A percentile compares a stretch with the other conserved stretches of the same genome.
Conservation (phyloP, 2,113 vertebrate species). For the Labeo catla region DNA sequence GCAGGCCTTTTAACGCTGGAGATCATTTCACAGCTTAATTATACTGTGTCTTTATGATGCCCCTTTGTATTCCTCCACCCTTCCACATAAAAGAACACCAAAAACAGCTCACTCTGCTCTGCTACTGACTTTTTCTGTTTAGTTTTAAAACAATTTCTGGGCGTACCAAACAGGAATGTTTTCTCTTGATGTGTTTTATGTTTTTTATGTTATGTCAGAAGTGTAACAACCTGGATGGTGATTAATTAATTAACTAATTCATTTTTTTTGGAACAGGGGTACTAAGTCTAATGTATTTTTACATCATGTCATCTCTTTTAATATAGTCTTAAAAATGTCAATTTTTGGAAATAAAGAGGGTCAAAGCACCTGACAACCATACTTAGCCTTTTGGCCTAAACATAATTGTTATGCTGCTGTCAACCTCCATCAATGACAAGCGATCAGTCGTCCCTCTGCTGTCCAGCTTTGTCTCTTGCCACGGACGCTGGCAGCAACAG, state of each 20-base stretch:
- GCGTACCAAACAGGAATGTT: not conserved
- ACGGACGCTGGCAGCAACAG: not conserved
- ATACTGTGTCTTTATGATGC: slow-evolving; percentile 20
- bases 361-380: slow-evolving; percentile 21
- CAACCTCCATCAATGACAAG: slow-evolving; percentile 18
- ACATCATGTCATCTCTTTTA: slow-evolving; percentile 3
- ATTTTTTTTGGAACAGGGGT: not conserved
- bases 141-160: not conserved
- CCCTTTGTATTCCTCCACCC: slow-evolving; percentile 32
- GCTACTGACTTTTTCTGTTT: slow-evolving; percentile 7
- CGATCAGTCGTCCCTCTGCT: slow-evolving; percentile 14
- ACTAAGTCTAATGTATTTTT: slow-evolving; percentile 14
- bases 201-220: not conserved
- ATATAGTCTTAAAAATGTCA: too few relatives aligned
- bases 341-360: not conserved
- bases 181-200: slow-evolving; percentile 5
- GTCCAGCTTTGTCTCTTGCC: not conserved
- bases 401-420: slow-evolving; percentile 30
- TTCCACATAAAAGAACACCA: slow-evolving; percentile 27
- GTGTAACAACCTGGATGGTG: not conserved
- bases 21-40: slow-evolving; percentile 20
- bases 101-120: slow-evolving; percentile 1
- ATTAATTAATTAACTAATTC: not conserved
- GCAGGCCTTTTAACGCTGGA: slow-evolving; percentile 14
- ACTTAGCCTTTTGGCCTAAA: slow-evolving; percentile 25